Percentiles rank a stretch among this genome's conserved stretches.
phyloP scores from a whole-genome alignment of 2,113 vertebrate species.

The Microcebus griseorufus region DNA sequence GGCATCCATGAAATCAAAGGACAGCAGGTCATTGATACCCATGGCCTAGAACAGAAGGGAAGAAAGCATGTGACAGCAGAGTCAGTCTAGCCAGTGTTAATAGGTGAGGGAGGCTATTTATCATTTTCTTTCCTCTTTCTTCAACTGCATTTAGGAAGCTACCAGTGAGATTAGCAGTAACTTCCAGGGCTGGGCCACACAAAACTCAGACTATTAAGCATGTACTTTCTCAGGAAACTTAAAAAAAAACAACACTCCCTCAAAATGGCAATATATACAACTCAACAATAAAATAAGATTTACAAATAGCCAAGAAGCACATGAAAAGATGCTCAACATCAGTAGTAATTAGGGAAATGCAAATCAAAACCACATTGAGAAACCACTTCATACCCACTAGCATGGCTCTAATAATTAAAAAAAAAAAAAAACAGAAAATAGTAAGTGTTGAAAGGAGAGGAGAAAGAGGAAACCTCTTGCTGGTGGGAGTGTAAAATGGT shows the following conservation, averaged over 20 bases:
- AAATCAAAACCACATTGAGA: background rate
- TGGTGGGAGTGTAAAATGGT: background rate
- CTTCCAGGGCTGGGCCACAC: background rate
- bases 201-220: background rate
- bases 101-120: background rate
- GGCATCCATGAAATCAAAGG: conserved; percentile 99
- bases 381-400: background rate
- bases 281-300: background rate
- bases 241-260: background rate
- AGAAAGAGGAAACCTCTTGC: background rate
- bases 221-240: background rate
- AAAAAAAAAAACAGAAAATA: background rate
- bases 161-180: background rate
- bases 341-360: background rate
- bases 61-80: background rate
- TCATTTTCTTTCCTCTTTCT: background rate
- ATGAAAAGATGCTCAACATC: background rate
- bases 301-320: background rate
- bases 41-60: conserved; percentile 88
- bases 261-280: background rate
- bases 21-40: conserved; percentile 98
- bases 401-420: background rate
- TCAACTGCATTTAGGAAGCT: background rate
- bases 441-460: background rate
- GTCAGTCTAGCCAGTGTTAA: background rate